Percentiles rank a stretch among this genome's conserved stretches.
These are phyloP conservation scores for Heliconius ethilla DNA, from an alignment of 2,888 invertebrate genomes.

Conservation along the genomic window DNA sequence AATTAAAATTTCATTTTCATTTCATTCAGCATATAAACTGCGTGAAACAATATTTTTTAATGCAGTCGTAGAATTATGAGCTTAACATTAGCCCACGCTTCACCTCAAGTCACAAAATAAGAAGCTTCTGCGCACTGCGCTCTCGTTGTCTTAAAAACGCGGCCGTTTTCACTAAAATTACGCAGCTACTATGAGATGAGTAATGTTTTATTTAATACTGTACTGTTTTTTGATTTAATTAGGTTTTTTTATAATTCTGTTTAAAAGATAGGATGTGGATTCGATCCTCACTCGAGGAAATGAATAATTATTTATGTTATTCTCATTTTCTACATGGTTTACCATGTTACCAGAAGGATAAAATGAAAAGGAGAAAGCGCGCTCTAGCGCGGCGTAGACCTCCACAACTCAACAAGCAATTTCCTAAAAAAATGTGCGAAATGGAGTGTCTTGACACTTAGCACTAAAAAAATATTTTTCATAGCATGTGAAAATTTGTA, in stretches of 20 bases:
- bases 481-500: neutral
- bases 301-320: no score
- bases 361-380: no score
- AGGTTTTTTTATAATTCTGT: neutral
- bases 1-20: conserved; percentile 28
- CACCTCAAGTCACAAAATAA: conserved; percentile 45
- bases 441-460: no score
- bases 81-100: conserved; percentile 31
- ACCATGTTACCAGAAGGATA: no score
- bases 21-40: conserved; percentile 5
- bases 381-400: neutral
- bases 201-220: conserved; percentile 16
- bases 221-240: conserved; percentile 17
- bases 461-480: neutral
- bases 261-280: neutral
- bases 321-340: no score
- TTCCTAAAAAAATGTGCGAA: no score
- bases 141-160: conserved; percentile 31
- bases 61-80: conserved; percentile 32
- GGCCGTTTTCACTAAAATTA: conserved; percentile 26
- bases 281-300: no score
- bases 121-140: conserved; percentile 44
- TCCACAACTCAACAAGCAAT: neutral
- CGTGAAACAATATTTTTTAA: conserved; percentile 12
- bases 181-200: neutral